A percentile compares a stretch with the other conserved stretches of the same genome.
Conservation (phyloP, 1,140 invertebrate species). For the Aphelenchoides fujianensis region DNA sequence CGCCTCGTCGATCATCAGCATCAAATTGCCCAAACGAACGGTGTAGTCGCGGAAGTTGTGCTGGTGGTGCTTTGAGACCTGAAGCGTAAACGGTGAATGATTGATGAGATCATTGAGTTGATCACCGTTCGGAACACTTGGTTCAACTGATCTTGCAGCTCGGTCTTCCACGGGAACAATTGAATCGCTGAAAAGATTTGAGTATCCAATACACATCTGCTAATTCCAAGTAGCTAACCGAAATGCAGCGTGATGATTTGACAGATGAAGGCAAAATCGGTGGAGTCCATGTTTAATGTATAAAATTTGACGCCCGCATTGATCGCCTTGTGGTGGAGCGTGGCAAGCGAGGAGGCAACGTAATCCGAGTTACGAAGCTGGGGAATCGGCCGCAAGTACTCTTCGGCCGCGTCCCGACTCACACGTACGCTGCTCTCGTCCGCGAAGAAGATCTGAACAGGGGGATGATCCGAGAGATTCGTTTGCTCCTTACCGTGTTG, state of each 20-base stretch:
- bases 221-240: too few species aligned
- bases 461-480: too few species aligned
- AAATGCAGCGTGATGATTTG: conserved; percentile 6
- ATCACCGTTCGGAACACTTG: background rate
- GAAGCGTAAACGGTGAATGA: background rate
- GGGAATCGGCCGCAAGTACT: background rate
- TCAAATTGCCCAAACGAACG: conserved; percentile 4
- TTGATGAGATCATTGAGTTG: too few species aligned
- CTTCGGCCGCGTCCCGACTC: background rate
- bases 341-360: background rate
- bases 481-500: too few species aligned
- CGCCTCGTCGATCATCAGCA: background rate
- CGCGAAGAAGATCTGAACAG: conserved; percentile 2
- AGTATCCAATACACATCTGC: too few species aligned
- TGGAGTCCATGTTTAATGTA: background rate
- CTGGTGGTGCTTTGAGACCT: background rate
- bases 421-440: background rate
- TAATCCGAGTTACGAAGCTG: background rate
- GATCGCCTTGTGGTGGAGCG: background rate
- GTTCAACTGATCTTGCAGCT: background rate
- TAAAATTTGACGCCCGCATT: background rate
- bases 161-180: background rate
- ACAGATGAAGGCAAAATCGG: conserved; percentile 7
- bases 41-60: background rate
- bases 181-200: background rate